These are phyloP conservation scores for Carduelis carduelis DNA, from an alignment of 2,797 vertebrate species.

Conservation along the genomic window DNA sequence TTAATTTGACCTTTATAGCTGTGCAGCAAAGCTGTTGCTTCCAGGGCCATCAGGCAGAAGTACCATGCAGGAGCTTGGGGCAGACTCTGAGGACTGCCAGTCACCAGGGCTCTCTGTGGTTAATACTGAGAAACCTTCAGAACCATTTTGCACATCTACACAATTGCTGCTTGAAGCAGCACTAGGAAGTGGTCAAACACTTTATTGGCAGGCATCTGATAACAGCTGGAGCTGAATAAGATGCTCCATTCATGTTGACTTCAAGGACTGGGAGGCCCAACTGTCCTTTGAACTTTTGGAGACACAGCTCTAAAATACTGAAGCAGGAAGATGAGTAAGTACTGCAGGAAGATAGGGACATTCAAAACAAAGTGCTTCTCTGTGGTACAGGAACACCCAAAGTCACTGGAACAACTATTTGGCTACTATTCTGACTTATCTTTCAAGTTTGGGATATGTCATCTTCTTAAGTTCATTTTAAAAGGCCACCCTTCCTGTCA, in stretches of 20 bases:
- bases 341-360: not conserved
- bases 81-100: not conserved
- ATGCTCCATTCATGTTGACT: slow-evolving; percentile 2
- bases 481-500: slow-evolving; percentile 39
- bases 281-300: slow-evolving; percentile 23
- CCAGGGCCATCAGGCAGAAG: not conserved
- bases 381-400: slow-evolving; percentile 11
- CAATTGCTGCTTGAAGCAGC: not conserved
- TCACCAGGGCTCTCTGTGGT: not conserved
- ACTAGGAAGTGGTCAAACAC: not conserved
- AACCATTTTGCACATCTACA: not conserved
- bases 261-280: not conserved
- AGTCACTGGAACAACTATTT: slow-evolving; percentile 15
- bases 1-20: not conserved
- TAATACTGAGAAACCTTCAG: not conserved
- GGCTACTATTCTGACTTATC: slow-evolving; percentile 2
- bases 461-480: not conserved
- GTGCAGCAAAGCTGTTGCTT: not conserved
- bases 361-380: slow-evolving; percentile 15
- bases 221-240: slow-evolving; percentile 9
- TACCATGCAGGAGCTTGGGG: not conserved
- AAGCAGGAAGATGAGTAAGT: slow-evolving; percentile 50
- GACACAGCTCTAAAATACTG: not conserved
- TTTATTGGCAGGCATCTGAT: not conserved
- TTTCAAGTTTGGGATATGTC: not conserved